Conservation (phyloP, 2,797 vertebrate genomes). For the Betta splendens region DNA sequence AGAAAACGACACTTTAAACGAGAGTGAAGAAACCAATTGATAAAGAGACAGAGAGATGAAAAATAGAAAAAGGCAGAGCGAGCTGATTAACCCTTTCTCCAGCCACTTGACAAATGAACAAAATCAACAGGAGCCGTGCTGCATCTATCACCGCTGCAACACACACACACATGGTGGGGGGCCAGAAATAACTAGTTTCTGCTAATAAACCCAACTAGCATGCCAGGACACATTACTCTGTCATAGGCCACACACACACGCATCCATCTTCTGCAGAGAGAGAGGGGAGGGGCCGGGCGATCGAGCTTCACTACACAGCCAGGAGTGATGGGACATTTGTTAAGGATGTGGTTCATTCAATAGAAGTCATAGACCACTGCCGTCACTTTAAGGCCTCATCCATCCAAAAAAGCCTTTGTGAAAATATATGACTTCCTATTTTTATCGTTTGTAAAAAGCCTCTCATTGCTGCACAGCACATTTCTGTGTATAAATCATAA, state of each 20-base stretch:
- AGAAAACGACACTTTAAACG: not conserved
- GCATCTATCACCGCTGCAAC: conserved; percentile 72
- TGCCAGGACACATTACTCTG: conserved; percentile 80
- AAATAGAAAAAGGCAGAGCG: conserved; percentile 44
- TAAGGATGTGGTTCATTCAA: conserved; percentile 67
- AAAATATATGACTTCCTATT: conserved; percentile 72
- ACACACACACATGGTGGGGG: conserved; percentile 41
- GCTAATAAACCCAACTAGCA: conserved; percentile 80
- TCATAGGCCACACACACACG: conserved; percentile 76
- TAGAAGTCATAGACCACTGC: conserved; percentile 71
- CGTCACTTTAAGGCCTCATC: conserved; percentile 71
- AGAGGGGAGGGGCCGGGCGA: conserved; percentile 46
- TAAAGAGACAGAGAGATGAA: conserved; percentile 32
- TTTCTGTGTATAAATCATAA: conserved; percentile 48
- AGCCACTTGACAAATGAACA: conserved; percentile 81
- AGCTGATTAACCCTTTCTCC: conserved; percentile 82
- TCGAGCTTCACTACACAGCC: conserved; percentile 40
- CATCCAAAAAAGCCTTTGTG: conserved; percentile 62
- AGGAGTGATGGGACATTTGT: conserved; percentile 72
- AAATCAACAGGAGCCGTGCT: conserved; percentile 63
- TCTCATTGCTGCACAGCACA: conserved; percentile 11
- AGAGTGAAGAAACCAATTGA: conserved; percentile 16
- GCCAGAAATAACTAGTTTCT: conserved; percentile 70
- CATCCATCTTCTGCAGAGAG: conserved; percentile 72
- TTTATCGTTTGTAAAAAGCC: conserved; percentile 70